Conservation (phyloP, 2,113 vertebrate genomes). For the Marmota monax region DNA sequence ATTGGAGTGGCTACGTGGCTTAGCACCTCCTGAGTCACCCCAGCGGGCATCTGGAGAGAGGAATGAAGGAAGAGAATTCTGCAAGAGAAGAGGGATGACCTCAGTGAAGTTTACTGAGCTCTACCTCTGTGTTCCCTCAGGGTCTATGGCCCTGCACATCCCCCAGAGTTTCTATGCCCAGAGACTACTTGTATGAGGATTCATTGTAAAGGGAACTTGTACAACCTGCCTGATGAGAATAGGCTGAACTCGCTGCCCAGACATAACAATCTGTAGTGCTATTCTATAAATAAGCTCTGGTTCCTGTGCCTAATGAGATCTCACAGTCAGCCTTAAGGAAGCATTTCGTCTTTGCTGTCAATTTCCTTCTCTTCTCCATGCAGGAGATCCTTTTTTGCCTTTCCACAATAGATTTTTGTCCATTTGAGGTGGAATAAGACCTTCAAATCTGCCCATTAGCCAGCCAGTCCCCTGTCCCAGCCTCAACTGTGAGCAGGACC, state of each 20-base stretch:
- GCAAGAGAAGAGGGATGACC: neutral
- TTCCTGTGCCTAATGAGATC: slow-evolving; percentile 49
- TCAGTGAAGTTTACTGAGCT: neutral
- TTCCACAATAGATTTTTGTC: neutral
- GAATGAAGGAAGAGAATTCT: neutral
- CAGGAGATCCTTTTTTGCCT: neutral
- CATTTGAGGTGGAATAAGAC: neutral
- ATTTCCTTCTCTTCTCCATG: slow-evolving; percentile 19
- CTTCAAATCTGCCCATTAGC: neutral
- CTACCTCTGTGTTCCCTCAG: neutral
- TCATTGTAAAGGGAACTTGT: neutral
- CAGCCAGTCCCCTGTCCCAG: neutral
- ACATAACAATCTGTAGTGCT: neutral
- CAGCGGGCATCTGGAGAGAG: neutral
- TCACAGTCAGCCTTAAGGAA: slow-evolving; percentile 15
- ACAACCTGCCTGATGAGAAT: slow-evolving; percentile 50
- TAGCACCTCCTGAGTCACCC: neutral
- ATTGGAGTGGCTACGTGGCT: neutral
- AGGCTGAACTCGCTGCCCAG: slow-evolving; percentile 20
- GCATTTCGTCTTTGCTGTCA: slow-evolving; percentile 1
- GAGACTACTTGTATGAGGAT: neutral
- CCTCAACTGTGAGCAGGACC: neutral
- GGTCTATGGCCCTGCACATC: neutral
- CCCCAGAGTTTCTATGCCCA: neutral
- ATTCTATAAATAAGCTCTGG: slow-evolving; percentile 63